Percentiles rank a stretch among this genome's conserved stretches.
phyloP scores from a whole-genome alignment of 2,797 vertebrate genomes.

The Nyctibius grandis region DNA sequence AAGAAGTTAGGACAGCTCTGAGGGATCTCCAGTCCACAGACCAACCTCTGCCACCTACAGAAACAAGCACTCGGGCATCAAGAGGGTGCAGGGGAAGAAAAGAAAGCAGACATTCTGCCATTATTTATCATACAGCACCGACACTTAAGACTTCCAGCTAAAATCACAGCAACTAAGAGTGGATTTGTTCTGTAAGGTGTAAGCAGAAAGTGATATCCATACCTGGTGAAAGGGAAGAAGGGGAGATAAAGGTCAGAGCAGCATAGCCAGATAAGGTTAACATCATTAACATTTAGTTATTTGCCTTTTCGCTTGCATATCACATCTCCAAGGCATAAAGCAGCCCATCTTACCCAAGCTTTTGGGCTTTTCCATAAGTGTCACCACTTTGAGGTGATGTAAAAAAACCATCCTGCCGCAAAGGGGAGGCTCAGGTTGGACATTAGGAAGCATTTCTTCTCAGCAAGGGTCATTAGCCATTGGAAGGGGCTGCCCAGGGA shows the following conservation, averaged over 20 bases:
- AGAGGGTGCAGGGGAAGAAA: neutral
- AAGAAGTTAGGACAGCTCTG: neutral
- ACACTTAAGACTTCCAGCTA: neutral
- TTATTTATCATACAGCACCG: neutral
- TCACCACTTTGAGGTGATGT: no score
- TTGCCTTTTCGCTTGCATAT: neutral
- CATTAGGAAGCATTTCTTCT: no score
- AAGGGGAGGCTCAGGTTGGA: no score
- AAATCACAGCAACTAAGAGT: neutral
- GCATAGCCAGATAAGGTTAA: neutral
- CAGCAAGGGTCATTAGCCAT: no score
- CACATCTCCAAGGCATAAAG: neutral
- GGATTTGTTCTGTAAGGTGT: neutral
- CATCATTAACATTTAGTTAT: neutral
- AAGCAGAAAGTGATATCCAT: neutral
- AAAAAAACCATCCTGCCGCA: neutral
- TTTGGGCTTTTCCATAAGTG: neutral
- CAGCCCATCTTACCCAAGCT: neutral
- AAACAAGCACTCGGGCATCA: accelerated
- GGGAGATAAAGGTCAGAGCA: neutral
- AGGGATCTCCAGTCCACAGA: neutral
- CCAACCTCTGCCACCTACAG: neutral
- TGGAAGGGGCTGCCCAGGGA: no score
- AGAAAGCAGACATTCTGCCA: neutral
- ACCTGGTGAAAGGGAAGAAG: constrained; percentile 13